Evolutionary conservation across 1,140 invertebrate genomes (phyloP).

Genomic region (Drosophila simulans): DNA sequence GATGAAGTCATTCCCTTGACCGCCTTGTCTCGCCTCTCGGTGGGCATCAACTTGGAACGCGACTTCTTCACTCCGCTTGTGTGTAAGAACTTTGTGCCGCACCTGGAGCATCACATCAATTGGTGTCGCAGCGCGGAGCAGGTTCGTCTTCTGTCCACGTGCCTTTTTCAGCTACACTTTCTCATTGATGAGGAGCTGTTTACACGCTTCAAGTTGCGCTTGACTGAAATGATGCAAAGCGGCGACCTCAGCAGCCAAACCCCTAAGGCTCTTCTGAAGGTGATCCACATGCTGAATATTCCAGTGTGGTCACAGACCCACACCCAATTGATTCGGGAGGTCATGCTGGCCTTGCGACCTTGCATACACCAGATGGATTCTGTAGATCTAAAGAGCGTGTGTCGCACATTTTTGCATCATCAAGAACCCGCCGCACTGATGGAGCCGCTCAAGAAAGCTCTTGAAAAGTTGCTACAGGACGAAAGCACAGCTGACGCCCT

Average conservation of each 20-base stretch:
- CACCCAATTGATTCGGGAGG: conserved; percentile 53
- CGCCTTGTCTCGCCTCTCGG: conserved; percentile 68
- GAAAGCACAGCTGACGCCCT: conserved; percentile 56
- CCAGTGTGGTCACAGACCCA: conserved; percentile 69
- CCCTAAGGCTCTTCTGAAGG: conserved; percentile 65
- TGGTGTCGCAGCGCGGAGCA: conserved; percentile 56
- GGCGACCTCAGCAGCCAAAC: conserved; percentile 37
- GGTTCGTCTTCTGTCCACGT: conserved; percentile 69
- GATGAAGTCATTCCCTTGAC: conserved; percentile 46
- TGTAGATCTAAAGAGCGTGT: conserved; percentile 58
- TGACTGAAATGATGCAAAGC: conserved; percentile 39
- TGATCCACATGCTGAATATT: conserved; percentile 73
- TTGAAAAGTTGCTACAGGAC: conserved; percentile 44
- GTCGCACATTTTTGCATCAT: conserved; percentile 68
- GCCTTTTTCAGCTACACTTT: conserved; percentile 68
- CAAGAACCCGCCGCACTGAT: conserved; percentile 69
- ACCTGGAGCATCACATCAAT: conserved; percentile 51
- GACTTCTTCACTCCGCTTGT: conserved; percentile 73
- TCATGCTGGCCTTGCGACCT: conserved; percentile 37
- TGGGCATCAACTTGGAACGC: conserved; percentile 67
- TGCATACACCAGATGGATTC: conserved; percentile 51
- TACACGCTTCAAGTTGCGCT: conserved; percentile 48
- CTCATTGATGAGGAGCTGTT: conserved; percentile 59
- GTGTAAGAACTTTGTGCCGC: conserved; percentile 62
- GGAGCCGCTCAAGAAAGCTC: conserved; percentile 40